Evolutionary conservation across 2,113 vertebrate genomes (phyloP), one percentile per base, ranked within the genome.

Genomic region (Condylura cristata): DNA sequence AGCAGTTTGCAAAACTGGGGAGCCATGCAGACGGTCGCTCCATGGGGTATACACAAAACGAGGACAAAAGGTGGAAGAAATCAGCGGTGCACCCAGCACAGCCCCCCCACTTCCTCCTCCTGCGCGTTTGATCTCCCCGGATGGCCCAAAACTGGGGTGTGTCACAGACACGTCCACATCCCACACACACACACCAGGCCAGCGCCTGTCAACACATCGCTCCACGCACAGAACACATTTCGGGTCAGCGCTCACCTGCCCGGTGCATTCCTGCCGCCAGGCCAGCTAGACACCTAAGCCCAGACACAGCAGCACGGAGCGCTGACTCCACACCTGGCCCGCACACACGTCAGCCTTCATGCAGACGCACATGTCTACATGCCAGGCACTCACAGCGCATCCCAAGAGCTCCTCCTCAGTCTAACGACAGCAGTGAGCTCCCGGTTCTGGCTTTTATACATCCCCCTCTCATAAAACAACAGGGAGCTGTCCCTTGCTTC

Each of bases 1-100:
- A 74, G 46, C 75, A 8, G 63, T 87, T 95, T 89, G 72, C 88
- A 92, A 71, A 95, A 90, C 44, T 63, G 68, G 46, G 92, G 82
- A 90, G 78, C 46, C 74, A 76, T n/a, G n/a, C 61, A 86, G 56
- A 88, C 75, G 89, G 60, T 71, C 48, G 48, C 58, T 74, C 56
- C 24, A 5, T 6, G 6, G 71, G 56, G n/a, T 32, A 86, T 1
- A 87, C 37, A 76, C 53, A 58, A 89, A 86, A 84, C 46, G 75
- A 94, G 65, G 44, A 75, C 66, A 58, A 76, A 95, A 44, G 65
- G 18, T 8, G 28, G 51, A 16, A 39, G 28, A 72, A 60, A 71
- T 65, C 70, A 68, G n/a, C 24, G 48, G 75, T 24, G 48, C 30
- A 9, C 61, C n/a, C 56, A 53, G 44, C 14, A 26, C 14, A 16